Percentiles rank a stretch among this genome's conserved stretches.
These are phyloP conservation scores for Cantharis lateralis DNA, from an alignment of 2,888 invertebrate species.

Conservation along the genomic window DNA sequence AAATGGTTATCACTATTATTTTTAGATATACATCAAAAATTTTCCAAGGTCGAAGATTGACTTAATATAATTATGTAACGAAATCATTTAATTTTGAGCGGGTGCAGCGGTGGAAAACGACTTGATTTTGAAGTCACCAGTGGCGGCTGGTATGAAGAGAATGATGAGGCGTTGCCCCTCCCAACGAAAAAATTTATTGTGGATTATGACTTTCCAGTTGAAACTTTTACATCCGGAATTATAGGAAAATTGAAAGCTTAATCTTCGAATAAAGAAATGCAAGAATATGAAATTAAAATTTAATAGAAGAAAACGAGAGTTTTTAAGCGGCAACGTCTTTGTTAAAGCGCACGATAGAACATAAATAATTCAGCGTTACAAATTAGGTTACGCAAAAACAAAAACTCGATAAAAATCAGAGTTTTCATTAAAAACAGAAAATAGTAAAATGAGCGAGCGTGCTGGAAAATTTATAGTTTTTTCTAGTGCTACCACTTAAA, in stretches of 20 bases:
- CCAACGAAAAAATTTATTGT: too few species aligned
- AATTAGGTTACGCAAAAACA: background rate
- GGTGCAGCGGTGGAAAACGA: too few species aligned
- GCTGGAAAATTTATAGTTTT: background rate
- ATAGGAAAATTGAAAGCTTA: background rate
- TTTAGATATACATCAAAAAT: too few species aligned
- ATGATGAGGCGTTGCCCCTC: too few species aligned
- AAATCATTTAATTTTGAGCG: too few species aligned
- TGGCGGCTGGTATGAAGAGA: too few species aligned
- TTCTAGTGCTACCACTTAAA: background rate
- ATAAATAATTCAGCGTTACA: background rate
- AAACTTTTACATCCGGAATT: background rate
- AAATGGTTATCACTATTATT: too few species aligned
- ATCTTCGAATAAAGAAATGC: background rate
- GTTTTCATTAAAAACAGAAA: background rate
- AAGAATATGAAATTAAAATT: background rate
- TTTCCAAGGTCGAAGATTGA: too few species aligned
- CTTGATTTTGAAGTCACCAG: too few species aligned
- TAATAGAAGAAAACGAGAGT: background rate
- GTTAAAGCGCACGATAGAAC: background rate
- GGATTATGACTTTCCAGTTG: too few species aligned
- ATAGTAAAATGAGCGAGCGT: background rate
- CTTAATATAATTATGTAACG: too few species aligned
- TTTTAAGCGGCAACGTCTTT: background rate
- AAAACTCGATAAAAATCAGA: background rate